A percentile compares a stretch with the other conserved stretches of the same genome.
These are phyloP conservation scores for Nephrotoma guestfalica DNA, from an alignment of 2,888 invertebrate species.

Conservation along the genomic window DNA sequence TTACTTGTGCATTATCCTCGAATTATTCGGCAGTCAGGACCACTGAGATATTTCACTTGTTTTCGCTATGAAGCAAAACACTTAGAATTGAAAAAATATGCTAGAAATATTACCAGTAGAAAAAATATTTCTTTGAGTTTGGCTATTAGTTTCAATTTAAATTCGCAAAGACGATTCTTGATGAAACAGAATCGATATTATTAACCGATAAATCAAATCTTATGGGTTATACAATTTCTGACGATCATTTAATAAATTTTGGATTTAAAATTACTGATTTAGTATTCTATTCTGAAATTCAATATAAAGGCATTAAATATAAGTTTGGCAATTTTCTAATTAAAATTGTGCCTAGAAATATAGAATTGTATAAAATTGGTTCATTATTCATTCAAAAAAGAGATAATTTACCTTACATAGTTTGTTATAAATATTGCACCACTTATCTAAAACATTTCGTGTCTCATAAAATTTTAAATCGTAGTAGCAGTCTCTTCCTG, in stretches of 20 bases:
- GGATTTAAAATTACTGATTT: neutral
- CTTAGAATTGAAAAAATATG: slow-evolving; percentile 7
- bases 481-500: neutral
- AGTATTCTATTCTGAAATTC: neutral
- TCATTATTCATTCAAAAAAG: neutral
- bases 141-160: slow-evolving; percentile 8
- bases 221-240: neutral
- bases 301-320: neutral
- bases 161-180: slow-evolving; percentile 5
- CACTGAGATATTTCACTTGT: slow-evolving; percentile 3
- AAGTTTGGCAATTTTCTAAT: neutral
- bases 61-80: slow-evolving; percentile 8
- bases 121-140: slow-evolving; percentile 7
- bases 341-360: neutral
- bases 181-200: neutral
- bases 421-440: neutral
- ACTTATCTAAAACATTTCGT: neutral
- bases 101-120: slow-evolving; percentile 4
- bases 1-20: slow-evolving; percentile 8
- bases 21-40: slow-evolving; percentile 7
- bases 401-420: neutral
- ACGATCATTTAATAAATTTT: neutral
- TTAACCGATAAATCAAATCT: neutral
- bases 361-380: neutral
- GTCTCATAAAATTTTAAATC: neutral